Percentiles rank a stretch among this genome's conserved stretches.
These are phyloP conservation scores for Agrochola litura DNA, from an alignment of 2,888 invertebrate genomes.

Conservation along the genomic window DNA sequence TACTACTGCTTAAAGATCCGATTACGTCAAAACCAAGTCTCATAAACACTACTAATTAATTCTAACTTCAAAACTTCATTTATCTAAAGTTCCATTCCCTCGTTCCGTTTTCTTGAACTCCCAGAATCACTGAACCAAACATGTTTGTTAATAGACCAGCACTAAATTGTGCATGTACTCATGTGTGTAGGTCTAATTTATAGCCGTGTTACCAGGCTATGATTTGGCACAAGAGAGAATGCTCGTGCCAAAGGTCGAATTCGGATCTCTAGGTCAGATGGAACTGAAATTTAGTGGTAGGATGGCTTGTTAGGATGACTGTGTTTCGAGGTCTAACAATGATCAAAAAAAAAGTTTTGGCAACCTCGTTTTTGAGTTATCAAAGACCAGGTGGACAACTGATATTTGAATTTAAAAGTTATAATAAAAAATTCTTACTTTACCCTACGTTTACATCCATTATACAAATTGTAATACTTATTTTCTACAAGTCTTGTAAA, in stretches of 20 bases:
- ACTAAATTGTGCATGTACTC: constrained; percentile 58
- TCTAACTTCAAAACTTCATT: no score
- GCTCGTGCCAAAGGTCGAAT: constrained; percentile 47
- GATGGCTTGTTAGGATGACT: background rate
- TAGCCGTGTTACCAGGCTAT: constrained; percentile 52
- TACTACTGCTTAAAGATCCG: no score
- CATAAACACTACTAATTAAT: no score
- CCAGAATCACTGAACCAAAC: constrained; percentile 44
- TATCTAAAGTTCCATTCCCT: background rate
- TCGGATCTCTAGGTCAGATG: constrained; percentile 34
- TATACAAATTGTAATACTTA: no score
- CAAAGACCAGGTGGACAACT: no score
- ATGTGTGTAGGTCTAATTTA: constrained; percentile 55
- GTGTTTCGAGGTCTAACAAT: background rate
- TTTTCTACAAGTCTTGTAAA: no score
- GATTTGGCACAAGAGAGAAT: constrained; percentile 55
- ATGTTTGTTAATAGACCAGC: constrained; percentile 53
- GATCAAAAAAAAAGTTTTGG: background rate
- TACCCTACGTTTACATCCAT: no score
- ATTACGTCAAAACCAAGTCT: no score
- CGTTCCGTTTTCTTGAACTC: constrained; percentile 20
- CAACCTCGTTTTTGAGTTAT: background rate
- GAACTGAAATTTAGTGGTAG: constrained; percentile 11
- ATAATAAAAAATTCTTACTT: no score
- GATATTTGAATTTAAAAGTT: background rate